Percentiles rank a stretch among this genome's conserved stretches.
Conservation (phyloP, 2,888 invertebrate genomes). For the Augiades crinisus region DNA sequence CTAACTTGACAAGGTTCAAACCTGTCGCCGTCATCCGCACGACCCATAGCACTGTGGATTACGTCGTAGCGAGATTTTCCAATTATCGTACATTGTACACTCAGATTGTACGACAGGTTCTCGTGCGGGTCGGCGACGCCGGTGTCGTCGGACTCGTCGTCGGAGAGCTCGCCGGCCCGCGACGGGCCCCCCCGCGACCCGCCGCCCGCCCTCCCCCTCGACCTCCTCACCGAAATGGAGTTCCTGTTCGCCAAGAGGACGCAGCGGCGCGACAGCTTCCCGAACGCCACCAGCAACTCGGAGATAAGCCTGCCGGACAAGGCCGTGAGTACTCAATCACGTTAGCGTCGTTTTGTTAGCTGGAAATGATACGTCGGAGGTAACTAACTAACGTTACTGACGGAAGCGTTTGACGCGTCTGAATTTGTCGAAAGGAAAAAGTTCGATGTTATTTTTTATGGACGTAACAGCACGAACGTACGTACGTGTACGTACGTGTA, state of each 20-base stretch:
- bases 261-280: constrained; percentile 57
- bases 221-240: constrained; percentile 71
- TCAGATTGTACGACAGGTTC: constrained; percentile 44
- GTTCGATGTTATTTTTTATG: too few species aligned
- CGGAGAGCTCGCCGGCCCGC: constrained; percentile 57
- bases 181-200: constrained; percentile 47
- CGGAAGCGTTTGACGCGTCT: too few species aligned
- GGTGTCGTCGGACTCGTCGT: constrained; percentile 67
- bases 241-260: constrained; percentile 53
- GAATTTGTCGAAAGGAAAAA: too few species aligned
- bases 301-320: constrained; percentile 58
- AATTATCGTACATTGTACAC: constrained; percentile 14
- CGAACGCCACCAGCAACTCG: constrained; percentile 50
- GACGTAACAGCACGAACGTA: too few species aligned
- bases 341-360: too few species aligned
- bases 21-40: not conserved
- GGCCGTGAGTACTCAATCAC: constrained; percentile 53
- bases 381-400: too few species aligned
- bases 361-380: too few species aligned
- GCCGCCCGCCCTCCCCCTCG: constrained; percentile 57
- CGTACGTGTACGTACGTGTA: too few species aligned
- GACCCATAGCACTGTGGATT: not conserved
- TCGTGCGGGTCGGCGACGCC: constrained; percentile 73
- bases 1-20: too few species aligned
- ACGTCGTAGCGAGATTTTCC: not conserved